A percentile compares a stretch with the other conserved stretches of the same genome.
Evolutionary conservation across 2,888 invertebrate genomes (phyloP).

Genomic region (Cecidostiba fungosa): DNA sequence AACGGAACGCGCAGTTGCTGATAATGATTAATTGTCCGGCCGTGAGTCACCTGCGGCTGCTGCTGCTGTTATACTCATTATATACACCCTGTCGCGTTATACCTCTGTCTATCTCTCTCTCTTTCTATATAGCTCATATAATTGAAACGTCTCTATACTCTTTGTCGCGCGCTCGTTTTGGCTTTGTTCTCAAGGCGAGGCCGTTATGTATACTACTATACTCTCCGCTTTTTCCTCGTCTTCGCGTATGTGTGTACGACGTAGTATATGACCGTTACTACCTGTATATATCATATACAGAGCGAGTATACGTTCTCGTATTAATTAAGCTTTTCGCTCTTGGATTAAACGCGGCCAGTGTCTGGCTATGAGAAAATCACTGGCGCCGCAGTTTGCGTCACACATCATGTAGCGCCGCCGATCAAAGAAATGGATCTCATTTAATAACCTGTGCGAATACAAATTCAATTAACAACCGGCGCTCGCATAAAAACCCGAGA

Average conservation of each 20-base stretch:
- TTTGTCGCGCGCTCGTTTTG: neutral
- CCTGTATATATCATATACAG: neutral
- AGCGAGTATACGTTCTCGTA: neutral
- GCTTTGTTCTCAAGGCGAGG: slow-evolving; percentile 8
- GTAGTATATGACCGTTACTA: neutral
- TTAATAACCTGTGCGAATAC: slow-evolving; percentile 41
- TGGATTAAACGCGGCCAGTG: slow-evolving; percentile 10
- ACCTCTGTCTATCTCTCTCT: neutral
- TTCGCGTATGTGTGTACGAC: neutral
- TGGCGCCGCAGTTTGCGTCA: slow-evolving; percentile 4
- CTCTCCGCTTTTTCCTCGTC: neutral
- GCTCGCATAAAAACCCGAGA: neutral
- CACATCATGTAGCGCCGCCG: neutral
- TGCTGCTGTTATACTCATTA: neutral
- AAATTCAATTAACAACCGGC: slow-evolving; percentile 36
- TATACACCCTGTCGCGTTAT: neutral
- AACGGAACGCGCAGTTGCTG: neutral
- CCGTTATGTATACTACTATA: neutral
- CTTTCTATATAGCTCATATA: slow-evolving; percentile 33
- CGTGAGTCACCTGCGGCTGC: slow-evolving; percentile 25
- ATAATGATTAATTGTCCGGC: slow-evolving; percentile 58
- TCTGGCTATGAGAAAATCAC: slow-evolving; percentile 46
- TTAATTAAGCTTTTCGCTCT: slow-evolving; percentile 50
- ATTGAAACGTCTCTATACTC: slow-evolving; percentile 51
- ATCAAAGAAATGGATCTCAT: slow-evolving; percentile 25